These are phyloP conservation scores for Cryptomyrus ogoouensis DNA, from an alignment of 2,113 vertebrate genomes.

Conservation along the genomic window DNA sequence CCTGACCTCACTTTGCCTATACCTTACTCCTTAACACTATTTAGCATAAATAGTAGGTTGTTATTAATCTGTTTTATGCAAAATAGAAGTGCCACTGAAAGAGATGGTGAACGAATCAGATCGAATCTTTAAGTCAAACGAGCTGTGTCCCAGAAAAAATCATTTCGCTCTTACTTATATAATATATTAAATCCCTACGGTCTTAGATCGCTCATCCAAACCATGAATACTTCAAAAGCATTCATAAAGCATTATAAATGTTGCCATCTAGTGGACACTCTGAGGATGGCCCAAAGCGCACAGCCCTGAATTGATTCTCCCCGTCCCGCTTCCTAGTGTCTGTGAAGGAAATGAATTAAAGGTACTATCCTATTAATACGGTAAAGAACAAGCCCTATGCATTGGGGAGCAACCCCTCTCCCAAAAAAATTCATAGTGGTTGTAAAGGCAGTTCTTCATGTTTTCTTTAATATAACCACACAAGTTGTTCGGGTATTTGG, in stretches of 20 bases:
- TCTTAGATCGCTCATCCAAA: not conserved
- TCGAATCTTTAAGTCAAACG: not conserved
- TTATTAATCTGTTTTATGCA: not conserved
- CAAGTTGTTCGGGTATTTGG: conserved; percentile 39
- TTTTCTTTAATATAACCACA: conserved; percentile 11
- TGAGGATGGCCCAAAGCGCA: not conserved
- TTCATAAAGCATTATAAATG: conserved; percentile 32
- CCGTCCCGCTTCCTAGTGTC: not conserved
- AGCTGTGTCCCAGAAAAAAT: not conserved
- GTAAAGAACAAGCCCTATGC: not conserved
- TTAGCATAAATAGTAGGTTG: not conserved
- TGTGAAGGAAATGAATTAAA: not conserved
- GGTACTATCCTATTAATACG: not conserved
- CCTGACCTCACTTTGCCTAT: not conserved
- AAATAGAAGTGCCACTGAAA: not conserved
- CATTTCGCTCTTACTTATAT: not conserved
- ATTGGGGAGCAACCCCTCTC: not conserved
- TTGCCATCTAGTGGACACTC: conserved; percentile 54
- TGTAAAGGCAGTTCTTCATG: not conserved
- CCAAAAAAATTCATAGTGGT: not conserved
- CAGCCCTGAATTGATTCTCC: not conserved
- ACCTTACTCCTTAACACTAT: not conserved
- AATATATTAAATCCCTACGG: not conserved
- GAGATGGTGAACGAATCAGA: not conserved
- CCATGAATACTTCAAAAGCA: not conserved